phyloP scores from a whole-genome alignment of 2,113 vertebrate genomes.

The Perca schrenkii region DNA sequence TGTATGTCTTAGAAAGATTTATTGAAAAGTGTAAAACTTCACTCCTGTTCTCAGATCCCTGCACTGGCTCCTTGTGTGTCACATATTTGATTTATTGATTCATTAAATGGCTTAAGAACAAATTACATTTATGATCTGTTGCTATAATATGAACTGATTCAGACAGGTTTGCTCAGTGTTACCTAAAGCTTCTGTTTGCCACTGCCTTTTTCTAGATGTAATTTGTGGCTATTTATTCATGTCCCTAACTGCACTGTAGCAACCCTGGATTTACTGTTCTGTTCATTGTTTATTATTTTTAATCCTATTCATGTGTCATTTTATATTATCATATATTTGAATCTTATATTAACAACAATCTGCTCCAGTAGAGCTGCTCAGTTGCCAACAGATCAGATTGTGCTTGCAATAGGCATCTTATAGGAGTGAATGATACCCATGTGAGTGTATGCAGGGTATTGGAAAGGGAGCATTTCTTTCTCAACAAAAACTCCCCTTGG shows the following conservation, averaged over 20 bases:
- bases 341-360: neutral
- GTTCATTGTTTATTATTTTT: neutral
- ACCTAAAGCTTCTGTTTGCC: neutral
- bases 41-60: neutral
- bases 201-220: neutral
- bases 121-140: neutral
- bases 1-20: neutral
- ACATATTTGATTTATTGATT: neutral
- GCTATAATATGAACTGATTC: neutral
- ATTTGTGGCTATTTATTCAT: neutral
- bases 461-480: neutral
- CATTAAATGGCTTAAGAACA: neutral
- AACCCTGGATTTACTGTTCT: neutral
- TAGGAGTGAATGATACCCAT: neutral
- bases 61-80: neutral
- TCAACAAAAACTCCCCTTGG: neutral
- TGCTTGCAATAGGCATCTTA: too few species aligned
- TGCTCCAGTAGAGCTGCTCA: neutral
- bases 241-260: neutral
- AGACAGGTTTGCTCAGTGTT: neutral
- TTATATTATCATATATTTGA: neutral
- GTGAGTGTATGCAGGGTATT: neutral
- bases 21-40: neutral
- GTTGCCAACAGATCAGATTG: neutral
- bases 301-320: neutral